Base-by-base conservation (phyloP, 1,140 invertebrate genomes). In the Drosophila tani region DNA sequence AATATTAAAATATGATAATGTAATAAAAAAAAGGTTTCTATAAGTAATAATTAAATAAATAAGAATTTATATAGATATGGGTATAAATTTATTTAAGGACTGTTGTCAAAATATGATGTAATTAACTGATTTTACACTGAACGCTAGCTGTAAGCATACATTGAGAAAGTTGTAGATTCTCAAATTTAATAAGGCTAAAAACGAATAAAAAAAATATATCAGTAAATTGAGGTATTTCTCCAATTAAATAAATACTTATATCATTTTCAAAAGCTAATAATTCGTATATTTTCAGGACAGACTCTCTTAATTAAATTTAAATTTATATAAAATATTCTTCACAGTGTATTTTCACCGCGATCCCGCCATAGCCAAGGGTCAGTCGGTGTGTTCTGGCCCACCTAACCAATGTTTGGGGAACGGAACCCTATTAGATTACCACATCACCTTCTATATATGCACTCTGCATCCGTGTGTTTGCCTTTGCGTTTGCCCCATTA, bases 371-470 rank as follows among this genome's bases (percentile, higher is more conserved):
- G 15, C 49, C 75, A 75, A 63, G 77, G 84, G 84, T 88, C 84
- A 86, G 56, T 64, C 67, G 9, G 15, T 56, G 27, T 56, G 58
- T 32, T 55, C 35, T 55, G 68, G 56, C 70, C 75, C 70, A 68
- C 57, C 63, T 53, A 67, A 58, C 24, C 32, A 56, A 65, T 81
- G 76, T 75, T 70, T 74, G 63, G 62, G 27, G 35, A 27, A 60
- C 65, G 27, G 35, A 27, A 60, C 65, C 68, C 75, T 86, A 85
- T 85, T 86, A 70, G 79, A 85, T 85, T 85, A 85, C 82, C 78
- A 68, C 67, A 68, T 55, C 67, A 19, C 63, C 15, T 15, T 65
- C 60, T 35, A 32, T 29, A 81, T 73, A 62, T 19, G 35, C 51
- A 75, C 51, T 50, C 29, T 51, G 43, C 58, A 51, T 60, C 47